Base-by-base conservation (phyloP, 2,888 invertebrate genomes). In the Rhimphoctona megacephalus region DNA sequence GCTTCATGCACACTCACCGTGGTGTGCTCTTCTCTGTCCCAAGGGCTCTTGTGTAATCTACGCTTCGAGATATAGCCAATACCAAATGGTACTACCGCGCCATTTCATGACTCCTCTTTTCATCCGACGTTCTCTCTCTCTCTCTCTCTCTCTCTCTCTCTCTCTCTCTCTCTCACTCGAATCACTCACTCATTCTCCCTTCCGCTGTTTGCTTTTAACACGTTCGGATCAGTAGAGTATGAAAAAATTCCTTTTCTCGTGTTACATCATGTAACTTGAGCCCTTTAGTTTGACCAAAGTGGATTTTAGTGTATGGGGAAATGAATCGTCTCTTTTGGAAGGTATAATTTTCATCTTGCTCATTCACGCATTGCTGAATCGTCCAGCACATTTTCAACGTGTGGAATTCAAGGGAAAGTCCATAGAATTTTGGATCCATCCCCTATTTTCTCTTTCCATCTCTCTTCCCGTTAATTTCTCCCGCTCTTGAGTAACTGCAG, bases 31-130 rank as follows among this genome's bases (percentile, higher is more conserved):
- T 81, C 80, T 54, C 74, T 84, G 84, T 88, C 90, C 90, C 90
- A 84, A 78, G 89, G 89, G 90, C 81, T 86, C 86, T 76, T 46
- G 86, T 88, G 90, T 89, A 89, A 90, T 92, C 92, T 90, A 93
- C 91, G 91, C 89, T 61, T 87, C 85, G 87, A 90, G 92, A 92
- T 93, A 92, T 91, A 91, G 92, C 93, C 93, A 92, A 93, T 93
- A 91, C 91, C 89, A 87, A 92, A 90, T 89, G 88, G 88, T 81
- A 90, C 88, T 83, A 82, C 87, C 86, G 88, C 39, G 30, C 87
- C 88, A 88, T 91, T 90, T 87, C 87, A 89, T 87, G 89, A 88
- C 89, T 88, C 83, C 88, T 89, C 81, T 88, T 85, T 87, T 81
- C 87, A 82, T 88, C 73, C 49, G 80, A 67, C 46, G 52, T 70